Conservation (phyloP, 2,113 vertebrate species). For the Fulmarus glacialis region DNA sequence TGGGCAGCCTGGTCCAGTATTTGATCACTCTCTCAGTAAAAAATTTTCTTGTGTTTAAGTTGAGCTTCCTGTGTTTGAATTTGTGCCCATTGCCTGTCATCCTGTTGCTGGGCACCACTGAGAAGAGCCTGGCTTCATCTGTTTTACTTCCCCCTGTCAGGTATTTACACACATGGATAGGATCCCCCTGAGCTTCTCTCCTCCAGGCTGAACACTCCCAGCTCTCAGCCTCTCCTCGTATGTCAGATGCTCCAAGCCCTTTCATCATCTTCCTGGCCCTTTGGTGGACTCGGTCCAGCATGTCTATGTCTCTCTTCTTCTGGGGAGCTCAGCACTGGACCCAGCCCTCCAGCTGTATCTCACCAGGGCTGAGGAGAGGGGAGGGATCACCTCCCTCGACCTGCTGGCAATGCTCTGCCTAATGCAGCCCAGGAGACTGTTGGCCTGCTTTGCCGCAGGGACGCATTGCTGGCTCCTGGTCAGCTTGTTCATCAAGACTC, state of each 20-base stretch:
- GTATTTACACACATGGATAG: background rate
- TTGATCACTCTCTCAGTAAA: background rate
- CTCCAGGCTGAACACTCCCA: background rate
- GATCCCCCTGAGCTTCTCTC: background rate
- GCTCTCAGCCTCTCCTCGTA: background rate
- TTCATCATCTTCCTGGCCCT: background rate
- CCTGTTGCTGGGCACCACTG: background rate
- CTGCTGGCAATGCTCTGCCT: background rate
- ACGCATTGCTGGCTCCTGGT: background rate
- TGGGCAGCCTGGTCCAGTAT: background rate
- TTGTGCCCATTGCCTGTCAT: background rate
- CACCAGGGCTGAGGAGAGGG: background rate
- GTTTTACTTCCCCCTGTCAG: background rate
- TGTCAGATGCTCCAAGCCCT: background rate
- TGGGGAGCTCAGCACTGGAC: background rate
- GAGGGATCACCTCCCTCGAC: too few species aligned
- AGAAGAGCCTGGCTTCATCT: background rate
- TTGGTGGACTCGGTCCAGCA: background rate
- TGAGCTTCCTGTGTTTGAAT: background rate
- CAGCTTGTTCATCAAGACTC: background rate
- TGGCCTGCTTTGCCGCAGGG: background rate
- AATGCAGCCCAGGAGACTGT: background rate
- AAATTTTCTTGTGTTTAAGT: background rate
- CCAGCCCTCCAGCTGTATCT: background rate
- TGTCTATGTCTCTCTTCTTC: background rate